These are phyloP conservation scores for Corythoichthys intestinalis DNA, from an alignment of 2,113 vertebrate genomes.

Conservation along the genomic window DNA sequence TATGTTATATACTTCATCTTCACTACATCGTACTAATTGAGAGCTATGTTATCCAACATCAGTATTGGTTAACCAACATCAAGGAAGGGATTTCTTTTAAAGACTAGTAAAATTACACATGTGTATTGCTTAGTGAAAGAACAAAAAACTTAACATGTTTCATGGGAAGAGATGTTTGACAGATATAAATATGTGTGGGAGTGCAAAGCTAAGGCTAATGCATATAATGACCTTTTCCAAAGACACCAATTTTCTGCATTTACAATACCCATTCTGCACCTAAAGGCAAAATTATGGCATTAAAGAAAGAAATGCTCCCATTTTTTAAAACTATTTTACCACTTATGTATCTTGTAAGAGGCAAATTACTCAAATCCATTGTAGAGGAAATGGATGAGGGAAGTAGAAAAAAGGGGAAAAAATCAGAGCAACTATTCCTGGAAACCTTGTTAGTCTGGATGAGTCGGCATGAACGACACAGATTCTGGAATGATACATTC, in stretches of 20 bases:
- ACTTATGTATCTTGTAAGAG: neutral
- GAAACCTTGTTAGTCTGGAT: conserved; percentile 35
- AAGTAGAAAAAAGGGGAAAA: conserved; percentile 14
- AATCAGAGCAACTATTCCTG: conserved; percentile 48
- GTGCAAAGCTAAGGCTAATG: too few species aligned
- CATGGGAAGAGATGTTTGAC: too few species aligned
- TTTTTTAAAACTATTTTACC: neutral
- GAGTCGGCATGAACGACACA: conserved; percentile 38
- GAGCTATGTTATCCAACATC: too few species aligned
- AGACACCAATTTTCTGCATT: neutral
- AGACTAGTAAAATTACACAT: too few species aligned
- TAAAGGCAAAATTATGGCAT: neutral
- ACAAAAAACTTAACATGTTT: too few species aligned
- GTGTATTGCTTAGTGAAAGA: too few species aligned
- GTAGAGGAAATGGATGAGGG: conserved; percentile 6
- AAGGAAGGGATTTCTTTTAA: too few species aligned
- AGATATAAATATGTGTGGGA: too few species aligned
- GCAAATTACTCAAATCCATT: conserved; percentile 4
- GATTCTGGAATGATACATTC: conserved; percentile 23
- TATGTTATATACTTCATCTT: too few species aligned
- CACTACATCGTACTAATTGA: too few species aligned
- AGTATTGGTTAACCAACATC: too few species aligned
- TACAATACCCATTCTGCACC: neutral
- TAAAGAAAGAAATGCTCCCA: neutral
- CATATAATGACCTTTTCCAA: neutral